Base-by-base conservation (phyloP, 1,140 invertebrate species). In the Galleria mellonella region DNA sequence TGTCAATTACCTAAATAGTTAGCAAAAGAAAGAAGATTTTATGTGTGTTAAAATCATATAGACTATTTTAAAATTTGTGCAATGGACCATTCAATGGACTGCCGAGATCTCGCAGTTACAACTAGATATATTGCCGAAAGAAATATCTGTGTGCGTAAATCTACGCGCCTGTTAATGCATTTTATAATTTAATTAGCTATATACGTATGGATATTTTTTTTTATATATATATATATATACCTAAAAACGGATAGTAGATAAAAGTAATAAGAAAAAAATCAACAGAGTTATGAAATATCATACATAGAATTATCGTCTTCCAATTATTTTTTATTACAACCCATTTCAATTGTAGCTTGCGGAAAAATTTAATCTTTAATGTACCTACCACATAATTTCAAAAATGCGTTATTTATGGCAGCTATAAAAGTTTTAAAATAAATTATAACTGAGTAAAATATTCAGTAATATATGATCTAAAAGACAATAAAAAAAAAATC, bases 1-100 rank as follows among this genome's bases (percentile, higher is more conserved):
- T 78, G 82, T 85, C 79, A 85, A 85, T 83, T 83, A 79, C 55
- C 51, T 71, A 66, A 63, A 57, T 83, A 85, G 75, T 72, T 83
- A 83, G 74, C 52, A 64, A 78, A 81, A 71, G 37, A 62, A 72
- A 74, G 59, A 58, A 74, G 67, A 83, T 61, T 82, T 75, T 81
- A 77, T 82, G 70, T 71, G 72, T 81, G 73, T 83, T 76, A 65
- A 77, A 63, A 51, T 77, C 55, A 71, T 77, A 78, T 51, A 69
- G 62, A 72, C 66, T 72, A 68, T 74, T 72, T 68, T 69, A 78
- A 72, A 66, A 71, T 67, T 70, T 75, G 78, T 85, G 82, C 82
- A 83, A 85, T 83, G 71, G 67, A 76, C 37, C 35, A 62, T 65
- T 55, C 41, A n/a, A n/a, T n/a, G 17, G 46, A 64, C 59, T 58